A percentile compares a stretch with the other conserved stretches of the same genome.
Conservation (phyloP, 2,888 invertebrate genomes). For the Stenolophus ochropezus region DNA sequence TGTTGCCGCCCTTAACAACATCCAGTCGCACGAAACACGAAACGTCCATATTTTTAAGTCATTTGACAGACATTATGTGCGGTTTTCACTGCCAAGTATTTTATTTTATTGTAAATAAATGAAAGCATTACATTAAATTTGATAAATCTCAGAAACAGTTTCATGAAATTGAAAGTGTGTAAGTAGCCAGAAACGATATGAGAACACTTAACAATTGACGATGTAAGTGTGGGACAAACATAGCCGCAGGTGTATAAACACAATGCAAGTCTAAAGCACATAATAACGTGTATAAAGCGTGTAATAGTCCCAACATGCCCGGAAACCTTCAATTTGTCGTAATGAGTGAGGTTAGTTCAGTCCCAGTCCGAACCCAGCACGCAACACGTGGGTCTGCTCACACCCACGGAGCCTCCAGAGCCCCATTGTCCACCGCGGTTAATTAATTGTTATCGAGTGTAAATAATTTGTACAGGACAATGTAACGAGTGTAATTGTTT, state of each 20-base stretch:
- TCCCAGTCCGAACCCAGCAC: neutral
- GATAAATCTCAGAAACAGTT: neutral
- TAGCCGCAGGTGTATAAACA: conserved; percentile 48
- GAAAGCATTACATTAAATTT: no score
- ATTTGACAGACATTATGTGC: no score
- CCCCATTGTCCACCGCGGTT: conserved; percentile 29
- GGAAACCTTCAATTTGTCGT: conserved; percentile 59
- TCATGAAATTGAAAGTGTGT: neutral
- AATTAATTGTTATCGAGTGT: conserved; percentile 46
- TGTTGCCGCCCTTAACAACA: no score
- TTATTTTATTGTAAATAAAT: no score
- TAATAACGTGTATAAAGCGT: conserved; percentile 56
- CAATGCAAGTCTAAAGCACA: conserved; percentile 43
- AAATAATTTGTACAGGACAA: conserved; percentile 40
- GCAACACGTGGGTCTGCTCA: conserved; percentile 10
- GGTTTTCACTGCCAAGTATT: no score
- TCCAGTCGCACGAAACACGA: no score
- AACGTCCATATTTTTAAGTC: no score
- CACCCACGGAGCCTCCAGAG: conserved; percentile 11
- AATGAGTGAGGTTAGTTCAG: conserved; percentile 40
- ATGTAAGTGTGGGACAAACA: neutral
- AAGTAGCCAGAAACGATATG: neutral
- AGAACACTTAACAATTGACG: neutral
- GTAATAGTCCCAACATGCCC: conserved; percentile 54
- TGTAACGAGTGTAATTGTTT: conserved; percentile 36